Conservation (phyloP, 2,888 invertebrate genomes). For the Thysanoteuthis rhombus region DNA sequence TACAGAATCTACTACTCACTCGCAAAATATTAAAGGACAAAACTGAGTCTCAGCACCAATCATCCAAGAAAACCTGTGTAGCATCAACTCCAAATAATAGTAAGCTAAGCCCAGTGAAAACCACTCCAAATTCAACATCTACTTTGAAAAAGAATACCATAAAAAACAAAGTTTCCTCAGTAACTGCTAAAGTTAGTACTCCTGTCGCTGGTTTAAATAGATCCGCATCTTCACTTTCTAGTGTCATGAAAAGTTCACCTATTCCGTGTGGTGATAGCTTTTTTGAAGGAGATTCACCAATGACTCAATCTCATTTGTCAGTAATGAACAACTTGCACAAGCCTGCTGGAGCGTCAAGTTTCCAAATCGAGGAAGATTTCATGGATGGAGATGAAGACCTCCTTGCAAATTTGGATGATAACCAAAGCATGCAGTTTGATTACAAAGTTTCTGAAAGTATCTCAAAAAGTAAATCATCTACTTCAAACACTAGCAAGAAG, state of each 20-base stretch:
- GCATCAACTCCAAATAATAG: neutral
- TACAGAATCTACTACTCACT: constrained; percentile 55
- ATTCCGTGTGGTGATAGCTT: constrained; percentile 65
- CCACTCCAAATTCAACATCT: neutral
- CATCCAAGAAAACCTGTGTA: neutral
- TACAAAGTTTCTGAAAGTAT: neutral
- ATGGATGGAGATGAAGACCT: constrained; percentile 13
- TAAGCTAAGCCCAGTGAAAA: neutral
- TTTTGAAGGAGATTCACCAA: constrained; percentile 56
- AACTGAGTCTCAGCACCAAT: neutral
- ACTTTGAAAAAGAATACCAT: neutral
- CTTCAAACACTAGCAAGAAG: neutral
- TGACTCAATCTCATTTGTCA: constrained; percentile 51
- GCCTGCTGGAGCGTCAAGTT: neutral
- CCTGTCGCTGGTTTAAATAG: neutral
- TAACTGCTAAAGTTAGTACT: constrained; percentile 13
- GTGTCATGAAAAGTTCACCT: constrained; percentile 41
- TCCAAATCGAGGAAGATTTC: neutral
- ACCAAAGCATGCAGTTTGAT: neutral
- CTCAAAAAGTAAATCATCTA: neutral
- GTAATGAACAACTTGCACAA: constrained; percentile 40
- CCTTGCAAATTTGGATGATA: neutral
- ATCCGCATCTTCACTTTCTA: neutral
- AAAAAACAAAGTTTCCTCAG: neutral
- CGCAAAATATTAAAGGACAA: constrained; percentile 43